phyloP scores from a whole-genome alignment of 1,140 invertebrate genomes.

The Listronotus oregonensis region DNA sequence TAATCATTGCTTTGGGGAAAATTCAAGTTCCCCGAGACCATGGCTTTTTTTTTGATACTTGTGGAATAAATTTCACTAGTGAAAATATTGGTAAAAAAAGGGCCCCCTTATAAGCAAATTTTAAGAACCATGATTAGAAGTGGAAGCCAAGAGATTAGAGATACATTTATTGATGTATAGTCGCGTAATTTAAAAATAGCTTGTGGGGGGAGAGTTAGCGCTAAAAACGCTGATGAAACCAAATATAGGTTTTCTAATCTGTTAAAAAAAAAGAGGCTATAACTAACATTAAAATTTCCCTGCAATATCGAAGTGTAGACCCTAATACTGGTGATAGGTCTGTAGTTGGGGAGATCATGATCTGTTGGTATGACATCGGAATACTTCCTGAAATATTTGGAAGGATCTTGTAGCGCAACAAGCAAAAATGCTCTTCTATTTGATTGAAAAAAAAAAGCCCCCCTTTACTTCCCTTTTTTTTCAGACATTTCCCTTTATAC shows the following conservation, averaged over 20 bases:
- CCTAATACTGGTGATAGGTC: slow-evolving; percentile 52
- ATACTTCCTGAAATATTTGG: slow-evolving; percentile 67
- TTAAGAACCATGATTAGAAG: slow-evolving; percentile 44
- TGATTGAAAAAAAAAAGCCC: slow-evolving; percentile 55
- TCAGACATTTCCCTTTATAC: slow-evolving; percentile 45
- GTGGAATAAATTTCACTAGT: slow-evolving; percentile 47
- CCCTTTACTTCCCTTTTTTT: slow-evolving; percentile 50
- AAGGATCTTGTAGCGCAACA: slow-evolving; percentile 60
- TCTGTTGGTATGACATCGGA: slow-evolving; percentile 67
- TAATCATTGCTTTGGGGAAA: slow-evolving; percentile 45
- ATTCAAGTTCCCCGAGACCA: slow-evolving; percentile 41
- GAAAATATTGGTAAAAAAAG: slow-evolving; percentile 40
- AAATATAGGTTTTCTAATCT: slow-evolving; percentile 39
- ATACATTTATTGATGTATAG: slow-evolving; percentile 30
- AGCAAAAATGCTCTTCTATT: slow-evolving; percentile 59
- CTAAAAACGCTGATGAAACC: slow-evolving; percentile 31
- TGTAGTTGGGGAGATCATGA: slow-evolving; percentile 57
- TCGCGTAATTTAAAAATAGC: slow-evolving; percentile 40
- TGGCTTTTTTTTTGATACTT: slow-evolving; percentile 47
- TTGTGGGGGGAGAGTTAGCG: slow-evolving; percentile 31
- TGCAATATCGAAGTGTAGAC: slow-evolving; percentile 61
- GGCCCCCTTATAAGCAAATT: slow-evolving; percentile 41
- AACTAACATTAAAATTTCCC: slow-evolving; percentile 77
- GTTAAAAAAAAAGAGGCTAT: slow-evolving; percentile 33
- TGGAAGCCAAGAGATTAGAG: slow-evolving; percentile 44